Percentiles rank a stretch among this genome's conserved stretches.
These are phyloP conservation scores for Perognathus longimembris DNA, from an alignment of 2,113 vertebrate genomes.

Conservation along the genomic window DNA sequence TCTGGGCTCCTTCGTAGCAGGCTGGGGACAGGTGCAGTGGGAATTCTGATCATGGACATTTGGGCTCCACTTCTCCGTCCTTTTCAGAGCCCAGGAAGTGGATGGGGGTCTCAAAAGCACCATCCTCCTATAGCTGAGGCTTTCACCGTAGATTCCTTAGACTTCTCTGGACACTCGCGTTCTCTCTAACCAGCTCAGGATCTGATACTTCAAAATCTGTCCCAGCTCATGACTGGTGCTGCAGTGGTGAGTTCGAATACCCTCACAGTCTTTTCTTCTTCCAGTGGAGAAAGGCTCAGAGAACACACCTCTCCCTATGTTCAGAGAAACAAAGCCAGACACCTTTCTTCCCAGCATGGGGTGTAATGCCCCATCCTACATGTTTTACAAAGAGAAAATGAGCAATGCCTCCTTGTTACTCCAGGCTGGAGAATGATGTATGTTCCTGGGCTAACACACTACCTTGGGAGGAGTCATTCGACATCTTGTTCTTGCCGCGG, in stretches of 20 bases:
- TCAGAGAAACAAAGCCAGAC: constrained; percentile 15
- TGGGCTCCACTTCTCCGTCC: fast-evolving
- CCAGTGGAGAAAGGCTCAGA: neutral
- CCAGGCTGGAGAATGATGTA: constrained; percentile 71
- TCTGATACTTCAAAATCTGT: neutral
- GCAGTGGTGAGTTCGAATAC: neutral
- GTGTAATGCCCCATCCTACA: neutral
- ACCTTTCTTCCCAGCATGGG: neutral
- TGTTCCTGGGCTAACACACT: constrained; percentile 69
- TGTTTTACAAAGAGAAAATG: constrained; percentile 44
- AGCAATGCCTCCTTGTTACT: constrained; percentile 72
- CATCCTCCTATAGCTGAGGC: neutral
- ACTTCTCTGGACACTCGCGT: no score
- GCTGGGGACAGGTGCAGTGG: neutral
- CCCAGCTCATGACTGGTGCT: neutral
- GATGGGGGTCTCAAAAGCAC: fast-evolving
- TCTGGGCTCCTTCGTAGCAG: neutral
- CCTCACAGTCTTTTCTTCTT: neutral
- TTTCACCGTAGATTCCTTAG: neutral
- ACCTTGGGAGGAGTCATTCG: constrained; percentile 76
- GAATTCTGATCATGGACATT: no score
- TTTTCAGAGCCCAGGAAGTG: neutral
- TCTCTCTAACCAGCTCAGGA: neutral
- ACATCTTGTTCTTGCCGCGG: constrained; percentile 65
- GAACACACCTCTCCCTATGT: neutral